phyloP scores from a whole-genome alignment of 92 coral and sea anemone species.

The Phenganax stokvisi region DNA sequence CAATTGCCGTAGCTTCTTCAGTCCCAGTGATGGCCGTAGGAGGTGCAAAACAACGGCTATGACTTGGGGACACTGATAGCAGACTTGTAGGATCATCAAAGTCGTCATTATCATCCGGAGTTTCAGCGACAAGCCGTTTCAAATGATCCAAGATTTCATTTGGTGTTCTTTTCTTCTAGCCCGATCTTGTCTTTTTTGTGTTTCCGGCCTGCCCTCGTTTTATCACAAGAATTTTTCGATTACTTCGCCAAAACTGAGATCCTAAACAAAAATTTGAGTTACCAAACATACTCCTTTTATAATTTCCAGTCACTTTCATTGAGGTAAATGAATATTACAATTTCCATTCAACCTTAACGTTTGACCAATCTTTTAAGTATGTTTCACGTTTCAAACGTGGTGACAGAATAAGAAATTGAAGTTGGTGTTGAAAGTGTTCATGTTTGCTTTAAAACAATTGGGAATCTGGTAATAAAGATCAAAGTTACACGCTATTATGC shows the following conservation, averaged over 20 bases:
- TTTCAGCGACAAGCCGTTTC: constrained; percentile 27
- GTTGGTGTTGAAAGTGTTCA: too few species aligned
- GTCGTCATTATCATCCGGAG: constrained; percentile 30
- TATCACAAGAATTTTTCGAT: constrained; percentile 27
- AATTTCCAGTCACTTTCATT: too few species aligned
- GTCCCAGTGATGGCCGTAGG: neutral
- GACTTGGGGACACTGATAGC: neutral
- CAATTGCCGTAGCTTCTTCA: neutral
- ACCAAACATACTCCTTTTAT: too few species aligned
- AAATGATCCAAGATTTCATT: constrained; percentile 31
- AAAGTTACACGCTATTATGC: too few species aligned
- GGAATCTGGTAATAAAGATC: too few species aligned
- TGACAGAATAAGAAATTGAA: too few species aligned
- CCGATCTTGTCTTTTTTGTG: neutral
- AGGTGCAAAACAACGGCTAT: neutral
- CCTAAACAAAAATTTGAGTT: constrained; percentile 9
- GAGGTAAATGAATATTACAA: too few species aligned
- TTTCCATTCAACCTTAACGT: too few species aligned
- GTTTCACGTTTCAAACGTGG: too few species aligned
- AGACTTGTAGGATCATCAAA: constrained; percentile 15
- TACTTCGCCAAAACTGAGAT: constrained; percentile 39
- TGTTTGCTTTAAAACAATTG: too few species aligned
- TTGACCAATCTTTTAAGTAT: too few species aligned
- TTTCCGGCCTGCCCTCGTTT: constrained; percentile 13
- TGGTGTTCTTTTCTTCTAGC: constrained; percentile 21